A percentile compares a stretch with the other conserved stretches of the same genome.
Evolutionary conservation across 2,888 invertebrate genomes (phyloP).

Genomic region (Malthinus flaveolus): DNA sequence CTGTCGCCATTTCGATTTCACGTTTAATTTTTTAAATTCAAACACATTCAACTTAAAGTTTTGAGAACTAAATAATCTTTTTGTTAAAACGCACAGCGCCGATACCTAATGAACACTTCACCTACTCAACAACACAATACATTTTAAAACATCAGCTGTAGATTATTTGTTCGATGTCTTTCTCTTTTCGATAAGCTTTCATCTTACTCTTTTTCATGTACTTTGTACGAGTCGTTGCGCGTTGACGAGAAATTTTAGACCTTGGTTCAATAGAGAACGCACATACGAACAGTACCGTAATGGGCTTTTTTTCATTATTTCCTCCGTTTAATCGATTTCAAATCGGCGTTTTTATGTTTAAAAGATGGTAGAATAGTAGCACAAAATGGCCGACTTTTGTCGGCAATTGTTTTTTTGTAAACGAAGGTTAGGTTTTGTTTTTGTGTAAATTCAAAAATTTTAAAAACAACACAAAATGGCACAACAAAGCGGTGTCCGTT

Average conservation of each 20-base stretch:
- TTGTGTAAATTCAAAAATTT: too few species aligned
- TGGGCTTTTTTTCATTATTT: too few species aligned
- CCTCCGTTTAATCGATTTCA: too few species aligned
- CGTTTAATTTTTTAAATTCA: conserved; percentile 1
- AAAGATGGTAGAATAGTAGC: too few species aligned
- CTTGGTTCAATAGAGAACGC: conserved; percentile 3
- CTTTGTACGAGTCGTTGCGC: conserved; percentile 13
- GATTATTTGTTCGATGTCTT: not conserved
- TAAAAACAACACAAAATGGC: too few species aligned
- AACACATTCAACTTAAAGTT: not conserved
- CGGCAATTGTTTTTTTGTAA: too few species aligned
- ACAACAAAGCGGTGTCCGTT: too few species aligned
- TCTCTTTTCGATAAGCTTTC: not conserved
- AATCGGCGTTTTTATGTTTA: too few species aligned
- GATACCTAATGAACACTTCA: not conserved
- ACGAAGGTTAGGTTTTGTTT: too few species aligned
- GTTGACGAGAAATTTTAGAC: not conserved
- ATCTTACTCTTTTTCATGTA: conserved; percentile 19
- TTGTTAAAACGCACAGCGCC: conserved; percentile 1
- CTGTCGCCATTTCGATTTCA: conserved; percentile 46
- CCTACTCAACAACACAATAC: conserved; percentile 10
- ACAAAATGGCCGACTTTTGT: too few species aligned
- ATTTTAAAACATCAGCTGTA: conserved; percentile 4
- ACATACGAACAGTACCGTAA: not conserved
- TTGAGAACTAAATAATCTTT: not conserved